Conservation (phyloP, 2,797 vertebrate species). For the Apogon hyalosoma region DNA sequence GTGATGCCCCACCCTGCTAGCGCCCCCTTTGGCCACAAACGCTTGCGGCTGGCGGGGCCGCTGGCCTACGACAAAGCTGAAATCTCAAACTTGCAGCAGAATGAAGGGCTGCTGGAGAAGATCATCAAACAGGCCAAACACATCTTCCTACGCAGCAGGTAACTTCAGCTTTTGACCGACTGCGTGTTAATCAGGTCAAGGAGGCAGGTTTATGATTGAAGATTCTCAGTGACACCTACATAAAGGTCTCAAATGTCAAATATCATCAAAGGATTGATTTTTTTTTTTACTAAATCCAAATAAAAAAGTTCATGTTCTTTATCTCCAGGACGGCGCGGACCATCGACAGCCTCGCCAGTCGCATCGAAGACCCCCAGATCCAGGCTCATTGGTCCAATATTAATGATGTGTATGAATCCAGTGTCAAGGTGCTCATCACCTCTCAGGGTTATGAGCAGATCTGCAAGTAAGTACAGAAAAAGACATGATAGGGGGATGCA, state of each 20-base stretch:
- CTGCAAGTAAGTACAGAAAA: slow-evolving; percentile 92
- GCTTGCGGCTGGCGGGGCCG: slow-evolving; percentile 92
- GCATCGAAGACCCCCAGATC: slow-evolving; percentile 97
- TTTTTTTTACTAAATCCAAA: neutral
- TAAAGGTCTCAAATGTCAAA: no score
- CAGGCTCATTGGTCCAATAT: slow-evolving; percentile 99
- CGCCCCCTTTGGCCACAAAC: slow-evolving; percentile 95
- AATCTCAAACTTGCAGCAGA: slow-evolving; percentile 89
- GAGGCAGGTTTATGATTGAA: neutral
- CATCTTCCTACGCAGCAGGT: slow-evolving; percentile 96
- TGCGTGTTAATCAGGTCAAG: neutral
- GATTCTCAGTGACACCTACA: no score
- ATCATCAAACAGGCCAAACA: slow-evolving; percentile 99
- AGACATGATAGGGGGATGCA: neutral
- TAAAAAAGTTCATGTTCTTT: neutral
- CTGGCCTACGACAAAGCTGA: slow-evolving; percentile 94
- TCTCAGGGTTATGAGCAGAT: slow-evolving; percentile 99
- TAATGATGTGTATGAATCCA: slow-evolving; percentile 97
- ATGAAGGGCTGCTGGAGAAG: slow-evolving; percentile 96
- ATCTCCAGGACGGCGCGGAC: slow-evolving; percentile 81
- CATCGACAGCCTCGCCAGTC: slow-evolving; percentile 95
- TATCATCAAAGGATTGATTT: neutral
- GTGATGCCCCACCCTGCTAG: slow-evolving; percentile 96
- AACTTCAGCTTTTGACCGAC: neutral
- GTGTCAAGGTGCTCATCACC: slow-evolving; percentile 98